Base-by-base conservation (phyloP, 2,888 invertebrate genomes). In the Drosophila aldrichi region DNA sequence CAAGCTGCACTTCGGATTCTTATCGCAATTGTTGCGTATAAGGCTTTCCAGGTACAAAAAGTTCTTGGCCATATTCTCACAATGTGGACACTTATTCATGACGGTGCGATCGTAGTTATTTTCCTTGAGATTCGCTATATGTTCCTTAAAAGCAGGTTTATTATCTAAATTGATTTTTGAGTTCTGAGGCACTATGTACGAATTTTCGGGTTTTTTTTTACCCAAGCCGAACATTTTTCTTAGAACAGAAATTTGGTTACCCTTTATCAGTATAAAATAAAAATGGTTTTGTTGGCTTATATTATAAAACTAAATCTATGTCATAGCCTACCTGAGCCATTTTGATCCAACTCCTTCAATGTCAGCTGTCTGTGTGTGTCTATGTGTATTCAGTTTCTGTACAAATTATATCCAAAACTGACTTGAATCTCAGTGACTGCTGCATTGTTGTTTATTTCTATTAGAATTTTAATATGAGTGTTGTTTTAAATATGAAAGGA, bases 1-100 rank as follows among this genome's bases (percentile, higher is more conserved):
- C 44, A 90, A 71, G 32, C 38, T 77, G 71, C 92, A 91, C 56
- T 84, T 78, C 0, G 77, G 60, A 5, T 74, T 69, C 44, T 74
- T 66, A 10, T 79, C 79, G 32, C 70, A 74, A 49, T 91, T 90
- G 58, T 86, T 77, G 5, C 91, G 91, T 46, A 91, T 84, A 14
- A 91, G 74, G 29, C 89, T 90, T 61, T 91, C 91, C 68, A 92
- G 65, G 48, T 91, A 89, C 1, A 92, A 67, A 32, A 91, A 91
- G 62, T 91, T 91, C 65, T 91, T 91, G n/a, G 91, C 92, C 92
- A 91, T 88, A 49, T 88, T 90, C 52, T 91, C 90, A 54, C 91
- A 91, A 55, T 91, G 88, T 4, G 79, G 79, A 46, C 91, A 91
- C 52, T 83, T 89, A 10, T 65, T 62, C 59, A 60, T 72, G 5